Conservation (phyloP, 2,113 vertebrate species). For the Elephantulus edwardii region DNA sequence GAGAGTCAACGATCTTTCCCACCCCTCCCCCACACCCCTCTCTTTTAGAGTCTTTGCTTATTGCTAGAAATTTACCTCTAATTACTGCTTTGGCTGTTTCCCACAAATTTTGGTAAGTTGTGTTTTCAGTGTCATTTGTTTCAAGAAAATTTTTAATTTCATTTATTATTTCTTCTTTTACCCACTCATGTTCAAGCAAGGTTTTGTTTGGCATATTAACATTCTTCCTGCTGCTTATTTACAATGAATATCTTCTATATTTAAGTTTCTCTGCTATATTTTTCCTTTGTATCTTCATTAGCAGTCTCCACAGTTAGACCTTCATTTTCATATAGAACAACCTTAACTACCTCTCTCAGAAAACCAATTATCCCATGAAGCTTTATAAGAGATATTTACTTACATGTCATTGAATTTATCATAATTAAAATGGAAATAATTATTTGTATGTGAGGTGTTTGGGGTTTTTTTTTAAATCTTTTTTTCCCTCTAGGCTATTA, state of each 20-base stretch:
- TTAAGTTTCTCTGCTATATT: too few relatives aligned
- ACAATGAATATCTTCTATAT: neutral
- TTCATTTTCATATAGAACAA: neutral
- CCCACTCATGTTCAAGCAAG: too few relatives aligned
- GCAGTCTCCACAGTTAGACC: neutral
- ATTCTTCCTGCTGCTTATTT: neutral
- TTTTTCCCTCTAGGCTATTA: neutral
- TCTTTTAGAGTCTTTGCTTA: too few relatives aligned
- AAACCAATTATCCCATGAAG: neutral
- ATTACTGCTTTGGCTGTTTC: too few relatives aligned
- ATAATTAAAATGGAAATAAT: neutral
- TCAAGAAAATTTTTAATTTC: too few relatives aligned
- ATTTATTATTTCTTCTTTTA: too few relatives aligned
- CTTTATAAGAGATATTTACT: neutral
- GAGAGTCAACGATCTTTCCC: too few relatives aligned
- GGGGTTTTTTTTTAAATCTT: neutral
- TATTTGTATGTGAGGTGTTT: neutral
- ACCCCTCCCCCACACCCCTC: too few relatives aligned
- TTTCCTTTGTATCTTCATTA: neutral
- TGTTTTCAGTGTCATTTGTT: too few relatives aligned
- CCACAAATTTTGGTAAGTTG: too few relatives aligned
- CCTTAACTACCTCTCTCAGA: neutral
- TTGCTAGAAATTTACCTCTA: too few relatives aligned
- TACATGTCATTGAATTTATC: neutral
- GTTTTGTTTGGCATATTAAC: too few relatives aligned